Conservation (phyloP, 2,797 vertebrate genomes). For the Yasuhikotakia modesta region DNA sequence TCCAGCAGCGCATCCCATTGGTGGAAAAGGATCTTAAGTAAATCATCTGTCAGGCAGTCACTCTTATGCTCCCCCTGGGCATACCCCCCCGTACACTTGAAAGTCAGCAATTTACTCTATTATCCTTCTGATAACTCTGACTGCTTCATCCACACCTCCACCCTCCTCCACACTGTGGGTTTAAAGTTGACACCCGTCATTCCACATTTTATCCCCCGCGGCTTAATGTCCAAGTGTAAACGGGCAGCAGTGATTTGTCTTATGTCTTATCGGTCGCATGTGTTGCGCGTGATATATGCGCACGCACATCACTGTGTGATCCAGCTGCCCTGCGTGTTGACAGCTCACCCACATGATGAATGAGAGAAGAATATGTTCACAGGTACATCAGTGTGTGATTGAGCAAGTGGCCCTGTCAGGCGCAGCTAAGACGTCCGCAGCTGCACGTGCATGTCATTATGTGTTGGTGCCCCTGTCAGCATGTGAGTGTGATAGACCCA, state of each 20-base stretch:
- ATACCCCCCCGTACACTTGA: not conserved
- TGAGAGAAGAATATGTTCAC: conserved; percentile 56
- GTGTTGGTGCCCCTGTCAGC: conserved; percentile 15
- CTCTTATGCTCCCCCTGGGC: not conserved
- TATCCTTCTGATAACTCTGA: conserved; percentile 30
- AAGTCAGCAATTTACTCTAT: conserved; percentile 1
- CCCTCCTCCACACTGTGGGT: conserved; percentile 61
- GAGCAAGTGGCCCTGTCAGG: conserved; percentile 20
- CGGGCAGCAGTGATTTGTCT: conserved; percentile 69
- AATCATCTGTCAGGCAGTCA: conserved; percentile 1
- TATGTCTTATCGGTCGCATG: conserved; percentile 60
- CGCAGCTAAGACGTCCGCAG: conserved; percentile 15
- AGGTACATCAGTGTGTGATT: conserved; percentile 26
- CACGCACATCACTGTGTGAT: conserved; percentile 47
- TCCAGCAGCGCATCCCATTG: not conserved
- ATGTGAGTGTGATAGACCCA: conserved; percentile 24
- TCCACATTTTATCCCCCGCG: conserved; percentile 25
- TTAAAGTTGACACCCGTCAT: conserved; percentile 69
- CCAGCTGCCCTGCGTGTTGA: conserved; percentile 73
- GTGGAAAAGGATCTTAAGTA: not conserved
- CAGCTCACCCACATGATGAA: conserved; percentile 74
- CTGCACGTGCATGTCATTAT: conserved; percentile 21
- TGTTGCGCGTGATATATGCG: conserved; percentile 22
- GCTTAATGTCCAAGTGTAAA: conserved; percentile 55
- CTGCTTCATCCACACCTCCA: not conserved